Evolutionary conservation across 2,888 invertebrate species (phyloP), one percentile per base, ranked within the genome.

Genomic region (Trichacis sp.): DNA sequence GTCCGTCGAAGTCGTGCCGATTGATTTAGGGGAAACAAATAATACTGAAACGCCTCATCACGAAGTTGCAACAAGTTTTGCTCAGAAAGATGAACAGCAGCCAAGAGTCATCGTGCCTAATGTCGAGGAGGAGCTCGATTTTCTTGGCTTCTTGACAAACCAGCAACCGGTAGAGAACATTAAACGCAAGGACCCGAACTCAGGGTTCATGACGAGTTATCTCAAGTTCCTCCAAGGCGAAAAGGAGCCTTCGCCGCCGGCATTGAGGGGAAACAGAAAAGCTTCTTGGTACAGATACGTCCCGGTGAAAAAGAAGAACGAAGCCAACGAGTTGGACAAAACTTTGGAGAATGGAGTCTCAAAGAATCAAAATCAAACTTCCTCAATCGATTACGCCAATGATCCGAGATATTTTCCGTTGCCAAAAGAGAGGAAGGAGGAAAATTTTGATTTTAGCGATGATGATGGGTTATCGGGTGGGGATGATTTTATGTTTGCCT

Each of bases 91-190:
- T 72, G 91, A 91, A 83, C 89, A 89, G 78, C 90, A 91, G 85
- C 92, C 92, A 73, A 93, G 93, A 88, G 93, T 94, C 77, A 92
- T 94, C 77, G 93, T 94, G 79, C 94, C 94, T 76, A 93, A 94
- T 86, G 93, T 94, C 84, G 94, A 94, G 85, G 93, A 94, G 86
- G 94, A 94, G 86, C 87, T 94, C 80, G 92, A 92, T 84, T 93
- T 93, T 86, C 87, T 94, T 72, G 92, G 92, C 84, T 93, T 93
- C 86, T 87, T 94, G 72, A 85, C 80, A 71, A 73, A 69, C 67
- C 75, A 62, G 71, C 79, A 70, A 69, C 70, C 69, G 19, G 57
- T 71, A 1, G 73, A 70, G 0, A 90, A 89, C 80, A 87, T 88
- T 66, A 86, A 88, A 68, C 86, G 87, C 74, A 81, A 77, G 48